Base-by-base conservation (phyloP, 30 jellyfish, hydroid and myxozoan species). In the Chironex yamaguchii region DNA sequence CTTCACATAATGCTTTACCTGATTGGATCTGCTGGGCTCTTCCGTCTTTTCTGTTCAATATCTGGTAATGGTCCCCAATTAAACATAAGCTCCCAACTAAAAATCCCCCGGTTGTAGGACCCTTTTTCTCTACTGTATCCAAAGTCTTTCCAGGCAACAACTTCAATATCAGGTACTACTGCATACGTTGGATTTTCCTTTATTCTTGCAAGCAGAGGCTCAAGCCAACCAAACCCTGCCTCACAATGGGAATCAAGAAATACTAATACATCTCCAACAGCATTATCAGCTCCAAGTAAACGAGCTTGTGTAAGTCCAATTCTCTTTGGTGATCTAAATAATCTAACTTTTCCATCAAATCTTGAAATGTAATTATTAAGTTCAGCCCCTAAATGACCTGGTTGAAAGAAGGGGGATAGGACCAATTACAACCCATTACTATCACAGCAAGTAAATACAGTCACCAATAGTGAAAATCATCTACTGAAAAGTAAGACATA, bases 251-350 rank as follows among this genome's bases (percentile, higher is more conserved):
- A 96, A 62, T 96, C 99, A 6, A 96, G 80, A 33, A 96, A 96
- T 27, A 96, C 99, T 24, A 96, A 77, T 0, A 96, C 99, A 67
- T 96, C 98, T 2, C 99, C 99, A 49, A 27, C 54, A 2, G 99
- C 99, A 70, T 76, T 74, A 31, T 91, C 96, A 28, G 99, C 98
- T 1, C 99, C 99, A 22, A 90, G 63, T 67, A 96, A 53, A 64
- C 98, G 74, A 20, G 99, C 99, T 79, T 96, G 97, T 9, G 99
- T 96, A 58, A 96, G 77, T 1, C 99, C 99, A 68, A 96, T 96
- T 24, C 99, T 84, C 31, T 87, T 91, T 22, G 98, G 98, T 21
- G 98, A 88, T 32, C 98, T 86, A 12, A 96, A 84, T 23, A 96
- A 92, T 49, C 65, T 81, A 0, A 96, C 97, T 35, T 96, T 94